Evolutionary conservation across 2,888 invertebrate genomes (phyloP).

Genomic region (Dynastes tityus): DNA sequence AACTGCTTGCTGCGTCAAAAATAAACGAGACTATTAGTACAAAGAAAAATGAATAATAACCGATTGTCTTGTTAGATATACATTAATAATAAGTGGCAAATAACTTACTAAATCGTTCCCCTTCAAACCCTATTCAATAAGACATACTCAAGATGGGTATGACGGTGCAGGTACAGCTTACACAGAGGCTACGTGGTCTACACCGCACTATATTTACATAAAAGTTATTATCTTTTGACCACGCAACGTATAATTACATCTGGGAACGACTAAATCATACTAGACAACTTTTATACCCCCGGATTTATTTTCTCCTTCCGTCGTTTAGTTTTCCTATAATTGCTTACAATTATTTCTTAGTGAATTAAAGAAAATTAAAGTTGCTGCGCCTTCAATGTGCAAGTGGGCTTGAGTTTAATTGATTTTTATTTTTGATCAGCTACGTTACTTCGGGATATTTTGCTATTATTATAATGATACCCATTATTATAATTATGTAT

Average conservation of each 20-base stretch:
- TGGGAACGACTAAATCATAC: slow-evolving; percentile 34
- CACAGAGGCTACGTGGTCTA: neutral
- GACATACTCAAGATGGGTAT: neutral
- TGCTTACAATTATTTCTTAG: slow-evolving; percentile 17
- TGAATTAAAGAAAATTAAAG: slow-evolving; percentile 32
- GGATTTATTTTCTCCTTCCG: neutral
- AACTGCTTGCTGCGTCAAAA: too few relatives aligned
- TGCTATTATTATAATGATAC: slow-evolving; percentile 33
- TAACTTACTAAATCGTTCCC: too few relatives aligned
- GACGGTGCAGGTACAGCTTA: neutral
- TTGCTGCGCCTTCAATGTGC: neutral
- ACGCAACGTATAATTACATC: slow-evolving; percentile 34
- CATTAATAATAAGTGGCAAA: too few relatives aligned
- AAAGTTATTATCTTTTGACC: slow-evolving; percentile 36
- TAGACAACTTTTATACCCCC: slow-evolving; percentile 32
- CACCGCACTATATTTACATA: slow-evolving; percentile 29
- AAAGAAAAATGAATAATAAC: too few relatives aligned
- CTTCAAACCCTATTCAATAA: neutral
- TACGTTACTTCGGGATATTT: slow-evolving; percentile 7
- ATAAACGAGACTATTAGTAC: too few relatives aligned
- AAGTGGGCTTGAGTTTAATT: neutral
- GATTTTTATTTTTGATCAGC: slow-evolving; percentile 16
- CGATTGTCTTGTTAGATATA: too few relatives aligned
- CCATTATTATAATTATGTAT: slow-evolving; percentile 32
- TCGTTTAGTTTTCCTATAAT: slow-evolving; percentile 26